Base-by-base conservation (phyloP, 1,140 invertebrate genomes). In the Maniola jurtina region DNA sequence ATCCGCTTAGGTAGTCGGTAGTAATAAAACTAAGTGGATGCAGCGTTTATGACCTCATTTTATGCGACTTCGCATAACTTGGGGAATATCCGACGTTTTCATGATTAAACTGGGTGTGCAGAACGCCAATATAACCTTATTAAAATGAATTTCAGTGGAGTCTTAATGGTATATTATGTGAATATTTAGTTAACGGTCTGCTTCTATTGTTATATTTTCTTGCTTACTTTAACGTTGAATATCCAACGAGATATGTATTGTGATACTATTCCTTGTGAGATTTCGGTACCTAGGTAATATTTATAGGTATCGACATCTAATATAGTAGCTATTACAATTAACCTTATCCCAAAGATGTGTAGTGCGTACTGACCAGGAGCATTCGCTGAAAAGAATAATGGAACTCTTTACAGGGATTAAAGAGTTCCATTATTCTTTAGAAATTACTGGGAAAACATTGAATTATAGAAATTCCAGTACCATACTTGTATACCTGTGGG, bases 11-110 rank as follows among this genome's bases (percentile, higher is more conserved):
- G 71, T 66, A 69, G 70, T 66, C 61, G 42, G 47, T 64, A 58
- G 71, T 67, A 66, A 70, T 81, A 81, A 83, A 83, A 78, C 61
- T 81, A 83, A 84, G 82, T 81, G 79, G 76, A 84, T 83, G 76
- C 77, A 73, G 75, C 77, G 80, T 86, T 86, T 86, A 86, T 66
- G 74, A 64, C 61, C 75, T 14, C 55, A 65, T 77, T 84, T 86
- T 80, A 83, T 79, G 76, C 63, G 74, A 70, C 70, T 82, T 78
- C 72, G 76, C 73, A 82, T 80, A 84, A 84, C 76, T 80, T 76
- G 62, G 64, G 66, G 72, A 69, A 66, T 79, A 80, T 71, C 75
- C 72, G 56, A 61, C 66, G 63, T 66, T 71, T 76, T 73, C 75
- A 76, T 78, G 80, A 84, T 86, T 86, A 84, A 81, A 84, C 80